Conservation (phyloP, 2,888 invertebrate genomes). For the Agrochola macilenta region DNA sequence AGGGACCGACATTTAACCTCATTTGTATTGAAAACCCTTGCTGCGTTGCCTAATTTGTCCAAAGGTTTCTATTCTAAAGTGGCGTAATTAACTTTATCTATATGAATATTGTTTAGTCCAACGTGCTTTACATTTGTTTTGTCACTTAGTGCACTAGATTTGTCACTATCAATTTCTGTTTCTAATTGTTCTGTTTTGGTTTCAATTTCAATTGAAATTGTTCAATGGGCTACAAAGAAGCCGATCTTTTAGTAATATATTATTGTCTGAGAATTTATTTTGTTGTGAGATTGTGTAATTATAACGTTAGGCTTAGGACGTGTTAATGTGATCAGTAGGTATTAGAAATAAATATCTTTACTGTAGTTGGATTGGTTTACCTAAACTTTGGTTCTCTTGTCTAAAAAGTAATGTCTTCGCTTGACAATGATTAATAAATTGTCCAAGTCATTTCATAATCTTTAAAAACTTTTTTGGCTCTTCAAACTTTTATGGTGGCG, state of each 20-base stretch:
- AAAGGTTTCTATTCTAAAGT: slow-evolving; percentile 62
- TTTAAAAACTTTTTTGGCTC: background rate
- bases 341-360: background rate
- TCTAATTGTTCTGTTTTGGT: slow-evolving; percentile 45
- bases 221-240: slow-evolving; percentile 40
- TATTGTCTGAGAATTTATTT: slow-evolving; percentile 13
- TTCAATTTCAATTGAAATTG: slow-evolving; percentile 47
- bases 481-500: background rate
- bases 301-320: background rate
- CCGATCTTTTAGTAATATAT: slow-evolving; percentile 28
- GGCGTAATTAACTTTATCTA: slow-evolving; percentile 67
- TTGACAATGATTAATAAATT: background rate
- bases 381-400: background rate
- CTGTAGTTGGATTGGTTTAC: background rate
- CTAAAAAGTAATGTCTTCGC: background rate
- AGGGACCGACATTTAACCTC: slow-evolving; percentile 68
- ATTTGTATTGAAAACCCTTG: slow-evolving; percentile 58
- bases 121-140: slow-evolving; percentile 58
- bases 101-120: slow-evolving; percentile 64
- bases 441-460: background rate
- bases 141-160: slow-evolving; percentile 58
- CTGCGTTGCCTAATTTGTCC: slow-evolving; percentile 65
- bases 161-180: slow-evolving; percentile 62
- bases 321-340: slow-evolving; percentile 1
- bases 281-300: background rate